Conservation (phyloP, 2,113 vertebrate species). For the Eretmochelys imbricata region DNA sequence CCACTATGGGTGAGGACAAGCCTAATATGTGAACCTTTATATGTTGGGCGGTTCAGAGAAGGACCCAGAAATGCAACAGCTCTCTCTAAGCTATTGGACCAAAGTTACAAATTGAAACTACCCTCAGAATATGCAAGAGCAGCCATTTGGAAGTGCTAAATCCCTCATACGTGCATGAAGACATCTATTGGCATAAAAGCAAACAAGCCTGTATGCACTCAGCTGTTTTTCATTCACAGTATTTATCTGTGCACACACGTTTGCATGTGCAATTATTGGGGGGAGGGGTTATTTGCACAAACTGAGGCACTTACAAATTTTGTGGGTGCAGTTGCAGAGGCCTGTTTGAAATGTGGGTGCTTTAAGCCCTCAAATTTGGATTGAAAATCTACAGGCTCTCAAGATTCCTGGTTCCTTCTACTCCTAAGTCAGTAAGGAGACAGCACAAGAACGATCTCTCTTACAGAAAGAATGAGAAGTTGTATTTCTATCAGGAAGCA, state of each 20-base stretch:
- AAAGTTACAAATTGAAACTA: background rate
- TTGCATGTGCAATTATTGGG: background rate
- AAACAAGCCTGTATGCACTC: background rate
- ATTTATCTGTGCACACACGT: background rate
- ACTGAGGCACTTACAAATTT: background rate
- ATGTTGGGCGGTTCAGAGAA: fast-evolving
- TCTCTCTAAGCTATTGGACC: background rate
- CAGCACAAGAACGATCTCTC: background rate
- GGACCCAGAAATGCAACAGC: background rate
- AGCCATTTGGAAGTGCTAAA: background rate
- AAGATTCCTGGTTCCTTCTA: background rate
- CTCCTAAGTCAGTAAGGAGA: background rate
- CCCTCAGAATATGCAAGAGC: background rate
- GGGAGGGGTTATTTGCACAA: background rate
- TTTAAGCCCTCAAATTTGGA: background rate
- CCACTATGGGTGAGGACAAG: background rate
- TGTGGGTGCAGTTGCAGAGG: background rate
- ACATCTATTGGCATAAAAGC: background rate
- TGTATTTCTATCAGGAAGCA: background rate
- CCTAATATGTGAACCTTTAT: background rate
- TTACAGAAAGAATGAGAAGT: too few species aligned
- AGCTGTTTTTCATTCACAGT: background rate
- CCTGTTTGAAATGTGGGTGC: background rate
- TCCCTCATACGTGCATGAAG: background rate
- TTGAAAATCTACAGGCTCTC: background rate